Evolutionary conservation across 1,140 invertebrate genomes (phyloP), one percentile per base, ranked within the genome.

Genomic region (Drosophila pruinosa): DNA sequence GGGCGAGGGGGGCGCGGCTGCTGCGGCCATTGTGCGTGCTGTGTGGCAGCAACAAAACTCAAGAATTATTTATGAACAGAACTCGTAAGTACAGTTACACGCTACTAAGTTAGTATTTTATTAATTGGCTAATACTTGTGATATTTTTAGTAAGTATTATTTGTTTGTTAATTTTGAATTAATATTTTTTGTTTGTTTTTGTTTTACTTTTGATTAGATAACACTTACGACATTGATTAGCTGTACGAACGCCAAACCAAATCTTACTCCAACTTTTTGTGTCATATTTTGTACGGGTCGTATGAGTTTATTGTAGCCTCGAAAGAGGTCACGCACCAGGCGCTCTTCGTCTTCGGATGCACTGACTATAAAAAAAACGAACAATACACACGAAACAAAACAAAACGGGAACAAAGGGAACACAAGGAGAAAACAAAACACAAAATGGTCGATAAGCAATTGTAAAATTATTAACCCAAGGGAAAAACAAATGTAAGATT

Each of bases 221-320:
- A 90, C 89, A 95, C 97, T 95, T 94, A 99, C 99, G 93, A 99
- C 97, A 92, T 98, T 99, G 92, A 99, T 99, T 68, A 99, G 95
- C 93, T 99, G 98, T 76, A 99, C 98, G 91, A 99, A 98, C 69
- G 98, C 98, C 52, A 99, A 94, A 68, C 97, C 98, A 92, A 99
- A 99, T 89, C 96, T 94, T 67, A 99, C 98, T 92, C 97, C 96
- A 62, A 99, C 97, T 91, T 98, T 98, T 92, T 99, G 96, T 76
- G 97, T 99, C 95, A 98, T 98, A 92, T 99, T 98, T 92, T 97
- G 95, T 62, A 99, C 99, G 28, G 99, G 99, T 86, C 99, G 95
- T 91, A 99, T 99, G 43, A 99, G 95, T 91, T 99, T 98, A 93
- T 99, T 99, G 94, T 99, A 99, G 70, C 98, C 98, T 88, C 97